Percentiles rank a stretch among this genome's conserved stretches.
These are phyloP conservation scores for Drosophila nasuta DNA, from an alignment of 1,140 invertebrate genomes.

Conservation along the genomic window DNA sequence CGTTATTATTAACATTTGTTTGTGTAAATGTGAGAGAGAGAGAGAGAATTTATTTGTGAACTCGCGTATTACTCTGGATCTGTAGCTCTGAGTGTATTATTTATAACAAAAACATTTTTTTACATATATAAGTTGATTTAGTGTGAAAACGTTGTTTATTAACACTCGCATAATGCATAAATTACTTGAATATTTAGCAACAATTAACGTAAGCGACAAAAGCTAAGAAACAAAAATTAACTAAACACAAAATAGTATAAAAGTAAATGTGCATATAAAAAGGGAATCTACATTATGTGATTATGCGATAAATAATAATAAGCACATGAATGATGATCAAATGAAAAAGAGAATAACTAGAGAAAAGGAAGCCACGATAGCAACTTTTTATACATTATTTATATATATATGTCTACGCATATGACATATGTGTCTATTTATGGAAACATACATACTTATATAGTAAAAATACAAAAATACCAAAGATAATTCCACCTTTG, in stretches of 20 bases:
- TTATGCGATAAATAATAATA: constrained; percentile 56
- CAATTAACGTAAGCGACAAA: constrained; percentile 66
- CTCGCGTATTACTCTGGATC: constrained; percentile 49
- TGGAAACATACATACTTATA: constrained; percentile 61
- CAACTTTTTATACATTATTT: constrained; percentile 62
- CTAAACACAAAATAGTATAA: constrained; percentile 31
- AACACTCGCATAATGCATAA: constrained; percentile 57
- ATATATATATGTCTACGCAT: constrained; percentile 39
- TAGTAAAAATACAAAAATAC: constrained; percentile 81
- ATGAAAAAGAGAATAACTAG: constrained; percentile 6
- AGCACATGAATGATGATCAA: constrained; percentile 26
- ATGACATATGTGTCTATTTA: constrained; percentile 53
- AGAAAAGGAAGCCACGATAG: constrained; percentile 43
- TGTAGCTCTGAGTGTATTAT: constrained; percentile 69
- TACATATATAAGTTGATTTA: constrained; percentile 69
- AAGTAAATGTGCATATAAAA: constrained; percentile 66
- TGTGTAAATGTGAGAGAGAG: constrained; percentile 27
- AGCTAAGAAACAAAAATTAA: constrained; percentile 39
- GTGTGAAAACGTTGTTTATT: constrained; percentile 63
- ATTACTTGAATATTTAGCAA: constrained; percentile 61
- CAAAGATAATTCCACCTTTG: constrained; percentile 82
- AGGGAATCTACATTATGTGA: constrained; percentile 72
- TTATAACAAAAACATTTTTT: constrained; percentile 64
- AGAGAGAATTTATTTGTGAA: constrained; percentile 52
- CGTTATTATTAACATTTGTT: constrained; percentile 42